phyloP scores from a whole-genome alignment of 1,140 invertebrate genomes.

The Panonychus citri region DNA sequence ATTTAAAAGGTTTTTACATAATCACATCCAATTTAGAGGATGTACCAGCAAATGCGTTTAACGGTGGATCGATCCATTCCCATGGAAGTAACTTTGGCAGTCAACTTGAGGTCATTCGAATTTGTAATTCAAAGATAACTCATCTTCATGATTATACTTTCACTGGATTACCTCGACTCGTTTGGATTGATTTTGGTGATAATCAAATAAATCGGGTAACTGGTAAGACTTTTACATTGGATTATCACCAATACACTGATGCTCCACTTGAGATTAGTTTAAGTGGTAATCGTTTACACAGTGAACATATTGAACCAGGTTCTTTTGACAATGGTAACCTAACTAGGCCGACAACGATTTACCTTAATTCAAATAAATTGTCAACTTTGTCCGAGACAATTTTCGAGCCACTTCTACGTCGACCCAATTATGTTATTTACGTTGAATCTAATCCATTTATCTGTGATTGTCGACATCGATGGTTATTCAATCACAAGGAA shows the following conservation, averaged over 20 bases:
- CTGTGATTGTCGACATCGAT: neutral
- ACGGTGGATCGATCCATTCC: no score
- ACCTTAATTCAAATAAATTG: neutral
- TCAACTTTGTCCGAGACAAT: neutral
- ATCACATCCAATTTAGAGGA: neutral
- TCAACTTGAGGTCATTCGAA: neutral
- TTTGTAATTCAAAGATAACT: neutral
- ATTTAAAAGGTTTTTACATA: neutral
- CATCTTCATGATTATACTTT: neutral
- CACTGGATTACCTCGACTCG: neutral
- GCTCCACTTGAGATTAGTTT: neutral
- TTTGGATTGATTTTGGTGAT: conserved; percentile 2
- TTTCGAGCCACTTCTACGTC: neutral
- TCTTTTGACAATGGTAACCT: neutral
- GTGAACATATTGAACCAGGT: neutral
- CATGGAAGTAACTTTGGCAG: neutral
- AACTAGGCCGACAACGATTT: neutral
- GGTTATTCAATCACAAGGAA: neutral
- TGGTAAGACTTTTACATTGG: neutral
- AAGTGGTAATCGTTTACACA: neutral
- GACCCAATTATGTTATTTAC: neutral
- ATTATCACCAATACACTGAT: neutral
- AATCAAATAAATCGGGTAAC: neutral
- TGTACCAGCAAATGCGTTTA: neutral
- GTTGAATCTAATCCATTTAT: neutral